phyloP scores from a whole-genome alignment of 2,888 invertebrate genomes.

The Caenorhabditis panamensis region DNA sequence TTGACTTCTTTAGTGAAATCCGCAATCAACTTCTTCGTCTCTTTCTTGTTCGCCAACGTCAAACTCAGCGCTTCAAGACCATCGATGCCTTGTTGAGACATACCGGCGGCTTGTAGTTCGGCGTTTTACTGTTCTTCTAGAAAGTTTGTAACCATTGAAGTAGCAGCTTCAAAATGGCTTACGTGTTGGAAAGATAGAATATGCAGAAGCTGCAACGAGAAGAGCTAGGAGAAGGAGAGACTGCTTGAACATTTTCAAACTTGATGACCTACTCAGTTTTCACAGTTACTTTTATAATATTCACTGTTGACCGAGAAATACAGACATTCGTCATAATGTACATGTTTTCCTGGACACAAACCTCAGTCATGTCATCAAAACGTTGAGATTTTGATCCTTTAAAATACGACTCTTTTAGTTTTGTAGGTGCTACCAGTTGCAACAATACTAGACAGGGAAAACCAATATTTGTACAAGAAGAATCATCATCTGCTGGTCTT shows the following conservation, averaged over 20 bases:
- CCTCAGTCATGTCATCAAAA: neutral
- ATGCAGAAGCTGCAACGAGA: no score
- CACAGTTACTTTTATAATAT: no score
- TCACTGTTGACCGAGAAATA: no score
- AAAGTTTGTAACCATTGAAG: no score
- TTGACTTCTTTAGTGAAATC: conserved; percentile 12
- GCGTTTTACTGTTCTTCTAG: conserved; percentile 30
- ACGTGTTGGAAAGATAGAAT: no score
- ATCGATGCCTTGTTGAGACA: conserved; percentile 16
- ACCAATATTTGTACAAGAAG: neutral
- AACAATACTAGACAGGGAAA: neutral
- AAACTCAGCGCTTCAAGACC: conserved; percentile 10
- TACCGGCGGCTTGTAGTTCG: conserved; percentile 32
- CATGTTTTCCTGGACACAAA: neutral
- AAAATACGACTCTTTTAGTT: neutral
- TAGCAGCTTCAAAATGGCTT: no score
- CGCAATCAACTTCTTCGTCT: conserved; percentile 18
- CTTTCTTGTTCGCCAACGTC: conserved; percentile 18
- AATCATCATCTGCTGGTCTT: neutral
- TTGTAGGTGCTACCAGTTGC: neutral
- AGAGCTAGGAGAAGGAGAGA: no score
- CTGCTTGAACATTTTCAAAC: no score
- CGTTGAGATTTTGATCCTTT: neutral
- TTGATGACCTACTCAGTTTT: no score
- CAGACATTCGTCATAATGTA: neutral